Conservation (phyloP, 2,113 vertebrate species). For the Vicugna pacos region DNA sequence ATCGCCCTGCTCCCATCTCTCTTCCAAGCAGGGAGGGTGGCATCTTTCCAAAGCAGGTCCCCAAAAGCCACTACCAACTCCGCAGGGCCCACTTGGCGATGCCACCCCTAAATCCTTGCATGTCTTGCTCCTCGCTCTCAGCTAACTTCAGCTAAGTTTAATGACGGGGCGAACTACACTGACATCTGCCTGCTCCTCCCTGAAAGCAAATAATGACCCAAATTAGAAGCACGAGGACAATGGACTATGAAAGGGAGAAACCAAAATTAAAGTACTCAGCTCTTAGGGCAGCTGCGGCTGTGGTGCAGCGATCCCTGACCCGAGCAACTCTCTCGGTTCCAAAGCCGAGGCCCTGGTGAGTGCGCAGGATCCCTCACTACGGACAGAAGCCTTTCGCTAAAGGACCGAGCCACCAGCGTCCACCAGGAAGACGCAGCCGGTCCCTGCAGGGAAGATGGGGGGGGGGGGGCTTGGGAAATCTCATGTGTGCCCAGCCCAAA, state of each 20-base stretch:
- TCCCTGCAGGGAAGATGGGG: background rate
- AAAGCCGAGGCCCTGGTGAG: background rate
- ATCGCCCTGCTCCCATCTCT: background rate
- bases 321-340: accelerated
- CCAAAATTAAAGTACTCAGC: background rate
- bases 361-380: accelerated
- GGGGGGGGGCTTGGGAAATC: background rate
- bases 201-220: background rate
- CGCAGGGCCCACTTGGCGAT: background rate
- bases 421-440: background rate
- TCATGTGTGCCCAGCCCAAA: background rate
- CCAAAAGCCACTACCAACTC: background rate
- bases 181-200: background rate
- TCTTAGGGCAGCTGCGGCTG: background rate
- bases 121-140: background rate
- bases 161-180: background rate
- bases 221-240: background rate
- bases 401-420: background rate
- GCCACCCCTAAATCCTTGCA: background rate
- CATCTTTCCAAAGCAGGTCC: background rate
- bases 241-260: background rate
- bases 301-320: background rate
- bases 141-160: background rate
- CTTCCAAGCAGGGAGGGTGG: background rate
- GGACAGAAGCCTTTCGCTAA: background rate